Conservation (phyloP, 2,113 vertebrate genomes). For the Ctenomys sociabilis region DNA sequence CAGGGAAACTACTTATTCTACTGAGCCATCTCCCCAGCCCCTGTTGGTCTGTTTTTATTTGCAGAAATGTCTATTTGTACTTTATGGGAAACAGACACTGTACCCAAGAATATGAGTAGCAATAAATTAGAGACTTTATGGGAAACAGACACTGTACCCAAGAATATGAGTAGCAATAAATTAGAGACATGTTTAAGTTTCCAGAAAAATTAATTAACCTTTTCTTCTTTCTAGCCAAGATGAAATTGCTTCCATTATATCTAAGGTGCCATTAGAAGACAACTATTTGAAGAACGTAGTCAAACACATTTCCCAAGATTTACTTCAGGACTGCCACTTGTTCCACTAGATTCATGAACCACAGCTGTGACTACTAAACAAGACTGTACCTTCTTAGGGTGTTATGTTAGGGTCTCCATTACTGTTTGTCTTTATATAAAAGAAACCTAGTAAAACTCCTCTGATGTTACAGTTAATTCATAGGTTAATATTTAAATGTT, state of each 20-base stretch:
- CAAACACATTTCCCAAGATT: constrained; percentile 76
- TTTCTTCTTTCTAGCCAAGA: constrained; percentile 83
- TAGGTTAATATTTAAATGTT: constrained; percentile 51
- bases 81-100: constrained; percentile 6
- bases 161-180: constrained; percentile 47
- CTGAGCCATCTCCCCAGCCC: no score
- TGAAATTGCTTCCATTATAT: constrained; percentile 82
- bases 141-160: background rate
- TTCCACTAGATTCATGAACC: background rate
- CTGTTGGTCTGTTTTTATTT: constrained; percentile 41
- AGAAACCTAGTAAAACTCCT: constrained; percentile 58
- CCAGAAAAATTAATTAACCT: constrained; percentile 63
- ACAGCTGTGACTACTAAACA: constrained; percentile 23
- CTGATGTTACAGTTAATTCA: constrained; percentile 45
- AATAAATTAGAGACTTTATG: constrained; percentile 23
- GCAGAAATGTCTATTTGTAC: constrained; percentile 38
- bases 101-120: constrained; percentile 37
- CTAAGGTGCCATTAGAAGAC: constrained; percentile 80
- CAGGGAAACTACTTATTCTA: no score
- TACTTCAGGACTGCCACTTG: constrained; percentile 78
- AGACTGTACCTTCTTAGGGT: background rate
- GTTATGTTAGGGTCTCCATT: background rate
- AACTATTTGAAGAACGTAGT: constrained; percentile 86
- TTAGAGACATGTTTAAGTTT: constrained; percentile 11
- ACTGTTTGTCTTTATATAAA: constrained; percentile 47